Evolutionary conservation across 2,113 vertebrate species (phyloP).

Genomic region (Misgurnus anguillicaudatus): DNA sequence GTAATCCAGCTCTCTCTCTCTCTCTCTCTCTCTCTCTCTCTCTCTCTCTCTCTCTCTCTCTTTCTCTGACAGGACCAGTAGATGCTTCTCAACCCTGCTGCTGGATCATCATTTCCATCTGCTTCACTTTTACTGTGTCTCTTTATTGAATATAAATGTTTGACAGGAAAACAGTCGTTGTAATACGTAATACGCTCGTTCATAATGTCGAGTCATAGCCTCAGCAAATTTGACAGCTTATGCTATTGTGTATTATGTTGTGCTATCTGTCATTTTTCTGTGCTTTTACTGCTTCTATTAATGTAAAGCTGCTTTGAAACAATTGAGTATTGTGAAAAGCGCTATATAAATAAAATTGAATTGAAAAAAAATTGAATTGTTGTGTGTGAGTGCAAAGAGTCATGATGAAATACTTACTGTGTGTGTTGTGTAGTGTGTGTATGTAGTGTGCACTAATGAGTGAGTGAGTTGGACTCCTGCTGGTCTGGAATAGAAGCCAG

Average conservation of each 20-base stretch:
- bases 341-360: too few relatives aligned
- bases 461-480: conserved; percentile 71
- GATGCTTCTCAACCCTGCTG: conserved; percentile 29
- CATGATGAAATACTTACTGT: conserved; percentile 40
- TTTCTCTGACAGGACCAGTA: conserved; percentile 65
- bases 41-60: conserved; percentile 44
- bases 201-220: too few relatives aligned
- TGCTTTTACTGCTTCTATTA: too few relatives aligned
- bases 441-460: conserved; percentile 72
- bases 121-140: background rate
- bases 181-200: too few relatives aligned
- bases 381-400: background rate
- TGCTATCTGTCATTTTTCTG: too few relatives aligned
- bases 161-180: background rate
- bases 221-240: too few relatives aligned
- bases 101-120: background rate
- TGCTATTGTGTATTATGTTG: too few relatives aligned
- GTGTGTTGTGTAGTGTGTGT: conserved; percentile 54
- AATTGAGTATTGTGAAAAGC: too few relatives aligned
- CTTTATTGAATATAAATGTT: background rate
- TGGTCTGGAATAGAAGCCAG: conserved; percentile 75
- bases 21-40: too few relatives aligned
- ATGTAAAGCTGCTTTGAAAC: too few relatives aligned
- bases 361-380: too few relatives aligned
- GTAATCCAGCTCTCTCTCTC: background rate